Evolutionary conservation across 1,140 invertebrate genomes (phyloP), one percentile per base, ranked within the genome.

Genomic region (Cydia fagiglandana): DNA sequence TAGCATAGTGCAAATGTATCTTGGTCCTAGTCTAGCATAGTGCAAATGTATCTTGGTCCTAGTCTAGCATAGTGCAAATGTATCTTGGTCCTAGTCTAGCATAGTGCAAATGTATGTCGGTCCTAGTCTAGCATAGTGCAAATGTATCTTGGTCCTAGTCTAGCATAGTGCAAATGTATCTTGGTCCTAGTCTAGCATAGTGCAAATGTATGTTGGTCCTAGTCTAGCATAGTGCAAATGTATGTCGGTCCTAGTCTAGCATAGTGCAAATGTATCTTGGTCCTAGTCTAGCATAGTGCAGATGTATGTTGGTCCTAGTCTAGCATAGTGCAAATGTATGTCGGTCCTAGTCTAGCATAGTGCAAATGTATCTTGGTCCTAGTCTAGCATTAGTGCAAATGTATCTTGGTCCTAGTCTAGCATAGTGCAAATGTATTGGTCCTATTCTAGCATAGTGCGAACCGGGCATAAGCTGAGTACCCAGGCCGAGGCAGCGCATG

Each of bases 401-500:
- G 24, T 61, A 9, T 34, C 34, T 34, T 61, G 4, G 53, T n/a
- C 17, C 4, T 17, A 61, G 2, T 17, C n/a, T n/a, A n/a, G n/a
- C n/a, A n/a, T n/a, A 34, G 34, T 34, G 41, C 41, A n/a, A 61
- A 7, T 61, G 24, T 61, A 9, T 34, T 61, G 4, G 53, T n/a
- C 17, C 4, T 17, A 61, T 0, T 17, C 4, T 56, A 20, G 53
- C 6, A 61, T 10, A 75, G 24, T 34, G 28, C 34, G 28, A 68
- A 76, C 7, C 92, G 82, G 86, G 85, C 70, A 95, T 88, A 30
- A 95, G 89, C 0, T 95, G 94, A 15, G 95, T 93, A 2, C 94
- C 95, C 61, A 97, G 93, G 34, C 96, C 96, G 20, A 98, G 92
- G 84, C 97, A 97, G 73, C 97, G 95, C 96, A 98, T 97, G 83